These are phyloP conservation scores for Stenopsyche tienmushanensis DNA, from an alignment of 1,140 invertebrate species.

Conservation along the genomic window DNA sequence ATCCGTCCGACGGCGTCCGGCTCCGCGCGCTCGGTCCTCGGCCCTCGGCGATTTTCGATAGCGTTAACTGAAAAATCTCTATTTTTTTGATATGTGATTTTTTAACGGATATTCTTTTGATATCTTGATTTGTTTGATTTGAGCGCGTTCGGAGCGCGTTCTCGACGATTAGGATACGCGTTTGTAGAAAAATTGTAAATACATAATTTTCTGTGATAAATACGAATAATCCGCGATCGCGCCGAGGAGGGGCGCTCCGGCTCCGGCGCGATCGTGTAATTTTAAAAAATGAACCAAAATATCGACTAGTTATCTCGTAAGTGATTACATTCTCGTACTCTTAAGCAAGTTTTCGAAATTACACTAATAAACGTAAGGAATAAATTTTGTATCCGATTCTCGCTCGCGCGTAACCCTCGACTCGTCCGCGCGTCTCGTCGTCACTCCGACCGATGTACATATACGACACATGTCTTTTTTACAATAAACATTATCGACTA, in stretches of 20 bases:
- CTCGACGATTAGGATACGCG: slow-evolving; percentile 40
- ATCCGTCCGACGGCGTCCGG: too few relatives aligned
- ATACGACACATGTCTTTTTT: too few relatives aligned
- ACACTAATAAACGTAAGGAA: slow-evolving; percentile 56
- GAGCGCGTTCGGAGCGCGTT: slow-evolving; percentile 37
- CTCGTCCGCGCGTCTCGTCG: too few relatives aligned
- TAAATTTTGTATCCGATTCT: slow-evolving; percentile 61
- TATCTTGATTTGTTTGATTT: too few relatives aligned
- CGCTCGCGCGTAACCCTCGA: slow-evolving; percentile 59
- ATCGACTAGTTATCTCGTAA: slow-evolving; percentile 58
- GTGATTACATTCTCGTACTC: slow-evolving; percentile 57
- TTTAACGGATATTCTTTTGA: too few relatives aligned
- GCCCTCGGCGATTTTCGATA: too few relatives aligned
- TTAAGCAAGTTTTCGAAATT: slow-evolving; percentile 59
- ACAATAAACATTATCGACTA: too few relatives aligned
- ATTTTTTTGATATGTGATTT: too few relatives aligned
- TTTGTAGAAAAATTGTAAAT: slow-evolving; percentile 56
- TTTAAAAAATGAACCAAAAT: slow-evolving; percentile 56
- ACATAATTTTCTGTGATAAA: slow-evolving; percentile 61
- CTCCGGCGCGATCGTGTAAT: slow-evolving; percentile 40
- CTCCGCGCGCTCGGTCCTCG: too few relatives aligned
- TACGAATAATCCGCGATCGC: slow-evolving; percentile 57
- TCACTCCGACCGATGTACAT: too few relatives aligned
- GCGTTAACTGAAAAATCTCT: too few relatives aligned
- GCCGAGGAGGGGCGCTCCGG: slow-evolving; percentile 37